Percentiles rank a stretch among this genome's conserved stretches.
phyloP scores from a whole-genome alignment of 2,797 vertebrate species.

The Intellagama lesueurii region DNA sequence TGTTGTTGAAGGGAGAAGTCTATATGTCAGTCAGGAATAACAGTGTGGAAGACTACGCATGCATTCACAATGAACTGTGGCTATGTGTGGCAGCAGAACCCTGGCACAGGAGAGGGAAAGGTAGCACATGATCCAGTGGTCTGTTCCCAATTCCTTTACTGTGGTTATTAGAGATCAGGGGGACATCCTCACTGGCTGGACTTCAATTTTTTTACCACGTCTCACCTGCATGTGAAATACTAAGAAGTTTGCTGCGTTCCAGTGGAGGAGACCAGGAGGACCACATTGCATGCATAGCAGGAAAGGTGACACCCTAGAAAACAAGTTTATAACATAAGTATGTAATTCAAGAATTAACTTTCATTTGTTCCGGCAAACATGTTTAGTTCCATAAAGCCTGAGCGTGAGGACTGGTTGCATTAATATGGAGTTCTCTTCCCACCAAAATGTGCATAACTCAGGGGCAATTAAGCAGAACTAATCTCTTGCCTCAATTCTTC shows the following conservation, averaged over 20 bases:
- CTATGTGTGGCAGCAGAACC: background rate
- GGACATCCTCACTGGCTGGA: background rate
- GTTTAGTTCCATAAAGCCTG: constrained; percentile 27
- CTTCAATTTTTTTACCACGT: constrained; percentile 40
- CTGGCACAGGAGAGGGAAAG: background rate
- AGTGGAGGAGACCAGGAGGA: constrained; percentile 95
- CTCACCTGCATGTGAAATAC: constrained; percentile 94
- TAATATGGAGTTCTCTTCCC: background rate
- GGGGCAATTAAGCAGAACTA: constrained; percentile 37
- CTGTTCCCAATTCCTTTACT: background rate
- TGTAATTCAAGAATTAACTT: background rate
- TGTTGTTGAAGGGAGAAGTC: too few relatives aligned
- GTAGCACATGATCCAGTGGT: background rate
- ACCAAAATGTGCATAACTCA: background rate
- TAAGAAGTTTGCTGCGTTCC: constrained; percentile 95
- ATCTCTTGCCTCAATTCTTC: constrained; percentile 33
- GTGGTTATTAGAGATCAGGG: background rate
- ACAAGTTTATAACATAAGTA: constrained; percentile 49
- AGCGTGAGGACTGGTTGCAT: background rate
- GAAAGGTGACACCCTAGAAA: constrained; percentile 93
- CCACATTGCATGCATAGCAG: constrained; percentile 99
- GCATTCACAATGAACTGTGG: background rate
- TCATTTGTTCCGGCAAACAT: background rate
- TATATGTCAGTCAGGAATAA: background rate
- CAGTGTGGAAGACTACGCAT: background rate